phyloP scores from a whole-genome alignment of 2,888 invertebrate species.

The Petrolisthes cinctipes region DNA sequence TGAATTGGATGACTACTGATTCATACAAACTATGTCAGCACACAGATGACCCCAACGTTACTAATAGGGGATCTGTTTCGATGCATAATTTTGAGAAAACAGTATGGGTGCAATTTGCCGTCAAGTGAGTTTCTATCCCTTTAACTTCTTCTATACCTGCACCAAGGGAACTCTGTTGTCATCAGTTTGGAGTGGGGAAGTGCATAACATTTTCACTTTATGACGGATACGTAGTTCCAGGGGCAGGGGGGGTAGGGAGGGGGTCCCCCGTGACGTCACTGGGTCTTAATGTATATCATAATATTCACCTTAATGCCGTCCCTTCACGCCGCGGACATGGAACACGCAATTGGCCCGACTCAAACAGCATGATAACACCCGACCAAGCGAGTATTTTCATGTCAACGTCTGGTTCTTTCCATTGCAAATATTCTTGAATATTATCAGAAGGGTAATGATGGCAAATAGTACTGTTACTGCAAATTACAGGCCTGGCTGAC shows the following conservation, averaged over 20 bases:
- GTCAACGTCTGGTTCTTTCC: constrained; percentile 33
- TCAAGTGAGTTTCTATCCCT: no score
- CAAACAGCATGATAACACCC: constrained; percentile 27
- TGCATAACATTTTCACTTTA: constrained; percentile 28
- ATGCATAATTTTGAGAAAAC: no score
- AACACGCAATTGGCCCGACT: constrained; percentile 36
- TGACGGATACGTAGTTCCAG: neutral
- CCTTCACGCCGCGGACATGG: constrained; percentile 26
- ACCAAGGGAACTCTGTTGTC: no score
- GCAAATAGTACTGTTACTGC: constrained; percentile 41
- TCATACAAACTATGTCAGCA: no score
- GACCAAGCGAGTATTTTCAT: constrained; percentile 21
- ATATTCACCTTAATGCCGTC: constrained; percentile 21
- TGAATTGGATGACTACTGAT: no score
- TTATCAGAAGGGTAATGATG: constrained; percentile 41
- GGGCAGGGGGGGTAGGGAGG: neutral
- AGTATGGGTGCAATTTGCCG: no score
- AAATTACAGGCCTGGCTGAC: constrained; percentile 41
- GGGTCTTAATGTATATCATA: constrained; percentile 29
- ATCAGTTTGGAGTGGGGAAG: no score
- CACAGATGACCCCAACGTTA: no score
- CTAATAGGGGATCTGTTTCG: neutral
- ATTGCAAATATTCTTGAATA: constrained; percentile 45
- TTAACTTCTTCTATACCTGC: no score
- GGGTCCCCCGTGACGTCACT: constrained; percentile 26